Base-by-base conservation (phyloP, 2,797 vertebrate genomes). In the Odontamblyopus lacepedii region DNA sequence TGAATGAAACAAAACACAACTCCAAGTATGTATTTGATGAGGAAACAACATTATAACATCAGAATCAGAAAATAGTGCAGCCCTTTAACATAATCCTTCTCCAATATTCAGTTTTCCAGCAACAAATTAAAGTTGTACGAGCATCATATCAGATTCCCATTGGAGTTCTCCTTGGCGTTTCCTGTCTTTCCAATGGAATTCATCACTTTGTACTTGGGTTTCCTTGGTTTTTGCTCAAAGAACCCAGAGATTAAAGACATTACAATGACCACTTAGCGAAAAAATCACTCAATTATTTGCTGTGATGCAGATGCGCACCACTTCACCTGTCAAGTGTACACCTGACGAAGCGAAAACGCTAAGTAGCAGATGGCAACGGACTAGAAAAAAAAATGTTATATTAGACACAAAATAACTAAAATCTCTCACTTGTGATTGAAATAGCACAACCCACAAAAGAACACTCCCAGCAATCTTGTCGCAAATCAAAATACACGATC, bases 91-190 rank as follows among this genome's bases (percentile, higher is more conserved):
- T 38, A 38, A 38, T 38, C 35, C 8, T 56, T 12, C 26, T 72
- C 35, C 65, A 29, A 29, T 7, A 23, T 66, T 80, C 65, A 60
- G 12, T 73, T 73, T 59, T 67, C 41, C 66, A 23, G 65, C 55
- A 80, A 69, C 60, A 78, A 80, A 84, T 84, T 30, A 80, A 60
- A 62, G 61, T 70, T 77, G 27, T 57, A 51, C 76, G 48, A 30
- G 44, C 64, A 71, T 63, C 67, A 74, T 27, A 57, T 50, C 60
- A 18, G 26, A 65, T 23, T 19, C 23, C 35, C 5, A n/a, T 70
- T 68, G 71, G 11, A 59, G 66, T 70, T 70, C 23, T 70, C 41
- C 51, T 48, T 15, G 51, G 57, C 56, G 11, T 19, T 15, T 41
- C 30, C 35, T 69, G 19, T 69, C 23, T 57, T 57, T 19, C 32